Percentiles rank a stretch among this genome's conserved stretches.
These are phyloP conservation scores for Redunca redunca DNA, from an alignment of 2,113 vertebrate genomes.

Conservation along the genomic window DNA sequence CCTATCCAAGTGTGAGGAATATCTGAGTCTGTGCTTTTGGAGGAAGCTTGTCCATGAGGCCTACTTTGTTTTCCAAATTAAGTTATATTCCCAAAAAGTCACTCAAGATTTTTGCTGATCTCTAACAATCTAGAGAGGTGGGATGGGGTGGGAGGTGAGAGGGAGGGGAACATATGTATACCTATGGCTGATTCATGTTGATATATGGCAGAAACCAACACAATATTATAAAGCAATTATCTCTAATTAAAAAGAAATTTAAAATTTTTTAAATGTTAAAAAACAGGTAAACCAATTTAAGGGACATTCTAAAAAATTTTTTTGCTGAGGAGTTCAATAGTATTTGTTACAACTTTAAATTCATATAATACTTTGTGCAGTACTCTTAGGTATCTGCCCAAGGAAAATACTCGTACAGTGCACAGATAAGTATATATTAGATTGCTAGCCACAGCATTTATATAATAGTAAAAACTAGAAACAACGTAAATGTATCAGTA, in stretches of 20 bases:
- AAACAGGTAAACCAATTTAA: background rate
- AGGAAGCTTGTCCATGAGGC: background rate
- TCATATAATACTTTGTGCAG: background rate
- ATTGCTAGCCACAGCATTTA: background rate
- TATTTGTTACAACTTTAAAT: slow-evolving; percentile 26
- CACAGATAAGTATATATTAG: background rate
- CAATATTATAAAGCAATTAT: background rate
- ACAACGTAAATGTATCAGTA: background rate
- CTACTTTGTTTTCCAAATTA: background rate
- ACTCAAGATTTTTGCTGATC: background rate
- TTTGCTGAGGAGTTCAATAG: background rate
- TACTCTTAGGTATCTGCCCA: background rate
- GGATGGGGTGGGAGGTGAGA: background rate
- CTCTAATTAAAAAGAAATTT: background rate
- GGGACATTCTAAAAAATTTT: background rate
- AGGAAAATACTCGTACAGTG: background rate
- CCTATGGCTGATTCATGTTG: background rate
- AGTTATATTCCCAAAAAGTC: background rate
- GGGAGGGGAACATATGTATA: background rate
- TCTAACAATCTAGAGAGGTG: background rate
- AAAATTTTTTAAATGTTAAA: background rate
- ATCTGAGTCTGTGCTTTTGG: background rate
- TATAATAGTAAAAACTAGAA: background rate
- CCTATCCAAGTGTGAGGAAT: background rate
- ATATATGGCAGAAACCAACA: background rate